Evolutionary conservation across 1,140 invertebrate genomes (phyloP).

Genomic region (Bombus polaris): DNA sequence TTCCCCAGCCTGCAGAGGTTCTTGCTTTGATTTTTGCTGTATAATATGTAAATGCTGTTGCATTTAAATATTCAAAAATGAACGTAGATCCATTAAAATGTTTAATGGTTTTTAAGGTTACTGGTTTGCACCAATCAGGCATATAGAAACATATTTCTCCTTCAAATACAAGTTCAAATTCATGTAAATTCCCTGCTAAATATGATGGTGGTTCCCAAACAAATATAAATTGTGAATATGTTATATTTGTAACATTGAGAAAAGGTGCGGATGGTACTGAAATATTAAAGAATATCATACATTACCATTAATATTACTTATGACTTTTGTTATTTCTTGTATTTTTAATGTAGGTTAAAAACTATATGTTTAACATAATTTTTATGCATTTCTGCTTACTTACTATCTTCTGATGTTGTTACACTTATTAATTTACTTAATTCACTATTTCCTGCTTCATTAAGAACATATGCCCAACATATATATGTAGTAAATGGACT

Average conservation of each 20-base stretch:
- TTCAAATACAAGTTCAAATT: slow-evolving; percentile 67
- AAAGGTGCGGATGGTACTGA: slow-evolving; percentile 67
- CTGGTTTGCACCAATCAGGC: slow-evolving; percentile 60
- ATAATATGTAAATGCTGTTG: slow-evolving; percentile 67
- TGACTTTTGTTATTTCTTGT: too few species aligned
- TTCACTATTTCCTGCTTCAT: slow-evolving; percentile 59
- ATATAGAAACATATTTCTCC: slow-evolving; percentile 61
- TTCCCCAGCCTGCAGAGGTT: slow-evolving; percentile 73
- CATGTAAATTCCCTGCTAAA: slow-evolving; percentile 66
- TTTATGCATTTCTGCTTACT: slow-evolving; percentile 16
- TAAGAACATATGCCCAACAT: slow-evolving; percentile 60
- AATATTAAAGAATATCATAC: slow-evolving; percentile 30
- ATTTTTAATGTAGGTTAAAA: not conserved
- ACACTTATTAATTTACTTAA: slow-evolving; percentile 47
- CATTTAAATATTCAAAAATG: slow-evolving; percentile 47
- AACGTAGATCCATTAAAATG: slow-evolving; percentile 31
- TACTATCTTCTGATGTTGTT: slow-evolving; percentile 70
- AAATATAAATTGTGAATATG: slow-evolving; percentile 66
- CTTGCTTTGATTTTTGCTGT: slow-evolving; percentile 66
- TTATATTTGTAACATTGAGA: slow-evolving; percentile 49
- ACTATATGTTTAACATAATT: not conserved
- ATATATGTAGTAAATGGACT: slow-evolving; percentile 71
- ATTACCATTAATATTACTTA: too few species aligned
- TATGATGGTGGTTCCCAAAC: slow-evolving; percentile 70
- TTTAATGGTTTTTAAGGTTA: not conserved